phyloP scores from a whole-genome alignment of 2,113 vertebrate genomes.

The Rhinolophus sinicus region DNA sequence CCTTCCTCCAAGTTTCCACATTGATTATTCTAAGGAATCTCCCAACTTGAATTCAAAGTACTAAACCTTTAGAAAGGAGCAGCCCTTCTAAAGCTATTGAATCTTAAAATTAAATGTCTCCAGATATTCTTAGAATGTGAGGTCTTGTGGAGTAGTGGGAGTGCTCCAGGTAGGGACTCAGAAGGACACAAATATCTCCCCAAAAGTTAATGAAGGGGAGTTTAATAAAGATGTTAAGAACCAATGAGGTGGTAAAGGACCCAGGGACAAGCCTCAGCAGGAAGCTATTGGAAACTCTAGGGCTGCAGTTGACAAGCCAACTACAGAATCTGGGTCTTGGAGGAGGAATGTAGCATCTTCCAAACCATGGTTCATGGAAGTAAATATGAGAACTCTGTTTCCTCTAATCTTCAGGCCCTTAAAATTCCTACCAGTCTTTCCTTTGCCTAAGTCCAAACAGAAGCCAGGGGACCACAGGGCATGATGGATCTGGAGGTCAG shows the following conservation, averaged over 20 bases:
- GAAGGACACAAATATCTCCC: not conserved
- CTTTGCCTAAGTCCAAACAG: no score
- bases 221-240: not conserved
- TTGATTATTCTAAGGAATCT: not conserved
- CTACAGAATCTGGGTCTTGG: no score
- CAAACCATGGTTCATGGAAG: no score
- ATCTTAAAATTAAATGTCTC: not conserved
- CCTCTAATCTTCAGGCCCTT: no score
- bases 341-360: no score
- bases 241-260: not conserved
- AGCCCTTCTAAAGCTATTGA: not conserved
- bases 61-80: not conserved
- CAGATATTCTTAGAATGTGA: not conserved
- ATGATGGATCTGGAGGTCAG: no score
- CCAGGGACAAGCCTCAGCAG: not conserved
- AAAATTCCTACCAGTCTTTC: no score
- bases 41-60: not conserved
- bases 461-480: no score
- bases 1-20: not conserved
- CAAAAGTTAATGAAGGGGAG: not conserved
- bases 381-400: no score
- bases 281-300: not conserved
- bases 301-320: not conserved
- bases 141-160: no score
- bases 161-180: accelerated